These are phyloP conservation scores for Trematomus loennbergii DNA, from an alignment of 2,113 vertebrate species.

Conservation along the genomic window DNA sequence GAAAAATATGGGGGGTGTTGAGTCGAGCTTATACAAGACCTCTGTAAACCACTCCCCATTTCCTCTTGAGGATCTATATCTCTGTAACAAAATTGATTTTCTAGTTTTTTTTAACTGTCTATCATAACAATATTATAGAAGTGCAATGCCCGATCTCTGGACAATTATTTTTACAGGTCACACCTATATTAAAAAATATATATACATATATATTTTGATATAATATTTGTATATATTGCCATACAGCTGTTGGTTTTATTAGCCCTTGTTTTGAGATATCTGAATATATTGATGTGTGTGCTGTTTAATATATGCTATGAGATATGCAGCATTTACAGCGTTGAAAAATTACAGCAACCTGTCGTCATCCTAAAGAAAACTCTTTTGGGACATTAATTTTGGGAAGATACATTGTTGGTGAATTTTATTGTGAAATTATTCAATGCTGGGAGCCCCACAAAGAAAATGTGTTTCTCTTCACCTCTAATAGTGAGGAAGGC, in stretches of 20 bases:
- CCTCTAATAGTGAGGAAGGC: background rate
- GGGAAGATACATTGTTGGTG: background rate
- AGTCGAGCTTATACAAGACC: too few relatives aligned
- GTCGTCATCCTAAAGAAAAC: background rate
- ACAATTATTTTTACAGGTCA: too few relatives aligned
- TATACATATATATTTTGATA: background rate
- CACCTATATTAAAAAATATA: background rate
- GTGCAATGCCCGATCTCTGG: too few relatives aligned
- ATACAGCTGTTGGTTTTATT: background rate
- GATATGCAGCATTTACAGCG: background rate
- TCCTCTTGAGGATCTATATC: too few relatives aligned
- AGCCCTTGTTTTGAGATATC: background rate
- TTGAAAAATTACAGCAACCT: background rate
- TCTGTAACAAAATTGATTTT: too few relatives aligned
- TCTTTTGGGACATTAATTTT: background rate
- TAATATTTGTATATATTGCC: background rate
- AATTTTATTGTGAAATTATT: background rate
- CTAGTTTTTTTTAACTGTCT: too few relatives aligned
- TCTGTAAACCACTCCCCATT: too few relatives aligned
- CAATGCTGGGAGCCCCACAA: background rate
- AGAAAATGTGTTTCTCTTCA: background rate
- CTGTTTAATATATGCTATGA: too few relatives aligned
- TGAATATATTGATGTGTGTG: background rate
- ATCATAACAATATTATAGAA: too few relatives aligned
- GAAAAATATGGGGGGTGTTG: too few relatives aligned